Evolutionary conservation across 2,888 invertebrate species (phyloP).

Genomic region (Odiellus spinosus): DNA sequence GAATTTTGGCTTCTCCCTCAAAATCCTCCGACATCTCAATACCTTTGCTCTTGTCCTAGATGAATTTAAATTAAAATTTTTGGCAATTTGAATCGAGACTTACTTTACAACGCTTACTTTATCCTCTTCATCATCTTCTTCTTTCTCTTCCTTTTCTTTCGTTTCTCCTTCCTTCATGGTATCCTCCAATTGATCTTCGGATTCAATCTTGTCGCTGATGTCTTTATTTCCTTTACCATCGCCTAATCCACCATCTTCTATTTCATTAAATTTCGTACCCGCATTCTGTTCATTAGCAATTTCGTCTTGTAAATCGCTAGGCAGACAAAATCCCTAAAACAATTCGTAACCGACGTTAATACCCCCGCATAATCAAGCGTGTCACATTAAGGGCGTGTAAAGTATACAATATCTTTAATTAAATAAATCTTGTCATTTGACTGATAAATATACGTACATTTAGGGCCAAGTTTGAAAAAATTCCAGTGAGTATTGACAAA

Average conservation of each 20-base stretch:
- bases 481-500: conserved; percentile 58
- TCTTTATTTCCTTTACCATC: conserved; percentile 88
- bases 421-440: no score
- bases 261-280: conserved; percentile 33
- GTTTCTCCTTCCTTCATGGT: conserved; percentile 65
- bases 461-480: conserved; percentile 66
- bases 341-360: no score
- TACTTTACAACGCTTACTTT: background rate
- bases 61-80: background rate
- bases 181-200: conserved; percentile 77
- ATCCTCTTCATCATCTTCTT: conserved; percentile 7
- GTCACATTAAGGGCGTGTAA: no score
- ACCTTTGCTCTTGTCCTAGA: conserved; percentile 65
- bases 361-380: no score
- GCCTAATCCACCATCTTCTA: conserved; percentile 66
- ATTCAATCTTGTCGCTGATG: conserved; percentile 80
- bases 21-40: conserved; percentile 95
- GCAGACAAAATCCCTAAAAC: conserved; percentile 72
- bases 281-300: conserved; percentile 37
- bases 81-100: background rate
- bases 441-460: conserved; percentile 34
- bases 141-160: conserved; percentile 44
- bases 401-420: no score
- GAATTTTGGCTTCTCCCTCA: conserved; percentile 60
- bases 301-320: conserved; percentile 46